phyloP scores from a whole-genome alignment of 2,797 vertebrate genomes.

The Sebastiscus albofasciatus region DNA sequence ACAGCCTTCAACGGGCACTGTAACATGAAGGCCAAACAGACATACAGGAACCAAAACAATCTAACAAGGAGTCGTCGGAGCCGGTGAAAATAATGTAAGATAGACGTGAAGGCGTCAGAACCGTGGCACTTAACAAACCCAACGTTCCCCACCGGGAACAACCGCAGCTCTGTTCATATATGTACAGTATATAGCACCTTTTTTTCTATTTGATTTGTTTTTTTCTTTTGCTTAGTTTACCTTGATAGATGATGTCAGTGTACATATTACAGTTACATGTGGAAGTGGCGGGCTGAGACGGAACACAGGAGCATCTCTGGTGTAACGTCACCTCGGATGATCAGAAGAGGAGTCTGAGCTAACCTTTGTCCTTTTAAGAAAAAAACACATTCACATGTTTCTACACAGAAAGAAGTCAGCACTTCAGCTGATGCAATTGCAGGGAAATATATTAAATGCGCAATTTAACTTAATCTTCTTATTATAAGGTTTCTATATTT shows the following conservation, averaged over 20 bases:
- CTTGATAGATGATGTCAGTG: constrained; percentile 70
- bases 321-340: constrained; percentile 30
- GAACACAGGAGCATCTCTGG: constrained; percentile 40
- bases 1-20: constrained; percentile 73
- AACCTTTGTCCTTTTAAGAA: constrained; percentile 24
- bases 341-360: constrained; percentile 34
- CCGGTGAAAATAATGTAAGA: constrained; percentile 42
- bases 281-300: constrained; percentile 27
- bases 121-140: constrained; percentile 62
- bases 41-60: constrained; percentile 81
- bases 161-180: constrained; percentile 65
- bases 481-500: constrained; percentile 52
- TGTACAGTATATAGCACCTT: constrained; percentile 74
- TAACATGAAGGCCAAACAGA: constrained; percentile 80
- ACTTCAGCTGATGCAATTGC: constrained; percentile 55
- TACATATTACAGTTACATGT: constrained; percentile 65
- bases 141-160: constrained; percentile 49
- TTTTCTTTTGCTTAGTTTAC: constrained; percentile 62
- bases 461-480: constrained; percentile 56
- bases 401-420: constrained; percentile 42
- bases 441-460: constrained; percentile 68
- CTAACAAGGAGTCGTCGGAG: constrained; percentile 14
- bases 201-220: constrained; percentile 54
- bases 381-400: constrained; percentile 29
- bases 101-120: constrained; percentile 49